phyloP scores from a whole-genome alignment of 2,113 vertebrate species.

The Acrocephalus arundinaceus region DNA sequence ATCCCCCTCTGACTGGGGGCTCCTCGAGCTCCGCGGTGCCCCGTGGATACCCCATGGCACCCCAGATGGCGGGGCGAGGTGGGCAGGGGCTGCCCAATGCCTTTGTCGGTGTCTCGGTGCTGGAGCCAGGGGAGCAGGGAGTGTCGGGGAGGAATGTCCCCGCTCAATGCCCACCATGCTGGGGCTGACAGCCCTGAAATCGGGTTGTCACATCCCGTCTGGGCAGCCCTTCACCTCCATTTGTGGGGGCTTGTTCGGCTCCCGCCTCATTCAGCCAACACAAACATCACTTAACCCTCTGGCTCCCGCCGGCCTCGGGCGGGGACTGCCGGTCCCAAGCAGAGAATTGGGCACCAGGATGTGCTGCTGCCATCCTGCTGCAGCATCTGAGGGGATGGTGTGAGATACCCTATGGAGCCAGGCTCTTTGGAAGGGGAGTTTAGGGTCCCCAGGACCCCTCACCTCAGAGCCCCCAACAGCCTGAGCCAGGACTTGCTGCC shows the following conservation, averaged over 20 bases:
- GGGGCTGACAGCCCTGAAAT: slow-evolving; percentile 70
- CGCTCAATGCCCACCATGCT: slow-evolving; percentile 48
- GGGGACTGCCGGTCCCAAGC: not conserved
- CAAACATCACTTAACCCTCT: slow-evolving; percentile 69
- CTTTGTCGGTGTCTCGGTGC: not conserved
- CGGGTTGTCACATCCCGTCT: slow-evolving; percentile 64
- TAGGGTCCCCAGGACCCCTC: not conserved
- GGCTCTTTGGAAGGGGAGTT: not conserved
- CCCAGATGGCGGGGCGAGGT: not conserved
- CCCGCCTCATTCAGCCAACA: slow-evolving; percentile 46
- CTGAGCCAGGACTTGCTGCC: not conserved
- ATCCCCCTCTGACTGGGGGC: not conserved
- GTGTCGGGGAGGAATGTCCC: slow-evolving; percentile 36
- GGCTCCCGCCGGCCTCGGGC: not conserved
- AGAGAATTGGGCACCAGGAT: accelerated
- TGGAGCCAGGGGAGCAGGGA: slow-evolving; percentile 48
- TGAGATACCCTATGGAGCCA: not conserved
- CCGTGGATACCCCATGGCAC: not conserved
- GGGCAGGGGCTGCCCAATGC: not conserved
- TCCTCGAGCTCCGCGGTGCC: not conserved
- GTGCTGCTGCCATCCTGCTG: not conserved
- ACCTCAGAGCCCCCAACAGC: not conserved
- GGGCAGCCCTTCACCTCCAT: slow-evolving; percentile 57
- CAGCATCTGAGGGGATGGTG: not conserved
- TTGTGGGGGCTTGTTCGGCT: slow-evolving; percentile 56